A percentile compares a stretch with the other conserved stretches of the same genome.
phyloP scores from a whole-genome alignment of 2,888 invertebrate genomes.

The Gortyna flavago region DNA sequence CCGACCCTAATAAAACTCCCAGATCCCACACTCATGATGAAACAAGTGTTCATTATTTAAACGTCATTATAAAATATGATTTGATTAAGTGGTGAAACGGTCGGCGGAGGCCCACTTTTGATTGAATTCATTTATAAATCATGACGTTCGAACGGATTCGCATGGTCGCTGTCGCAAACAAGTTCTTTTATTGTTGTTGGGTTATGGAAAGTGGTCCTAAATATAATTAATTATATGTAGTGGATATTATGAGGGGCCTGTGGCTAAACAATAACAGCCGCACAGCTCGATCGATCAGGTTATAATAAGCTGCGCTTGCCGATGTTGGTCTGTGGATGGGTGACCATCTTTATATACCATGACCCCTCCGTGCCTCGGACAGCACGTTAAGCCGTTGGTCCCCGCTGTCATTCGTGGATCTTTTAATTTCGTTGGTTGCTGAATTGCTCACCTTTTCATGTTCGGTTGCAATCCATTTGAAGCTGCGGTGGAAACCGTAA shows the following conservation, averaged over 20 bases:
- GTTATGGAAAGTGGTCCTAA: conserved; percentile 29
- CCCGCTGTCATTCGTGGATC: too few species aligned
- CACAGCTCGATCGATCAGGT: too few species aligned
- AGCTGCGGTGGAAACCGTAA: conserved; percentile 2
- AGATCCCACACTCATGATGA: conserved; percentile 20
- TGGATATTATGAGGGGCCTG: not conserved
- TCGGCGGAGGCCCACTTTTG: conserved; percentile 45
- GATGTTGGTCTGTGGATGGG: too few species aligned
- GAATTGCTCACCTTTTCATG: conserved; percentile 15
- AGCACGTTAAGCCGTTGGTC: too few species aligned
- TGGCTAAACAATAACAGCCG: too few species aligned
- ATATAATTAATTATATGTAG: not conserved
- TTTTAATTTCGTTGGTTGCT: conserved; percentile 11
- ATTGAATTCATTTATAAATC: conserved; percentile 58
- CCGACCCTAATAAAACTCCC: not conserved
- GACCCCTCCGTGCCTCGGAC: too few species aligned
- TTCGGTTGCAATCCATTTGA: conserved; percentile 13
- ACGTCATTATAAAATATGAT: conserved; percentile 54
- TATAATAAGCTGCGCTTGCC: too few species aligned
- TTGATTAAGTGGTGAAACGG: conserved; percentile 62
- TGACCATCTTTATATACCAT: too few species aligned
- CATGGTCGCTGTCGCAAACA: conserved; percentile 36
- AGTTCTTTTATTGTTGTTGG: conserved; percentile 48
- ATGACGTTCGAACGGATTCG: conserved; percentile 36
- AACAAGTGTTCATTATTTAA: conserved; percentile 50